These are phyloP conservation scores for Orientallactaga bullata DNA, from an alignment of 2,113 vertebrate genomes.

Conservation along the genomic window DNA sequence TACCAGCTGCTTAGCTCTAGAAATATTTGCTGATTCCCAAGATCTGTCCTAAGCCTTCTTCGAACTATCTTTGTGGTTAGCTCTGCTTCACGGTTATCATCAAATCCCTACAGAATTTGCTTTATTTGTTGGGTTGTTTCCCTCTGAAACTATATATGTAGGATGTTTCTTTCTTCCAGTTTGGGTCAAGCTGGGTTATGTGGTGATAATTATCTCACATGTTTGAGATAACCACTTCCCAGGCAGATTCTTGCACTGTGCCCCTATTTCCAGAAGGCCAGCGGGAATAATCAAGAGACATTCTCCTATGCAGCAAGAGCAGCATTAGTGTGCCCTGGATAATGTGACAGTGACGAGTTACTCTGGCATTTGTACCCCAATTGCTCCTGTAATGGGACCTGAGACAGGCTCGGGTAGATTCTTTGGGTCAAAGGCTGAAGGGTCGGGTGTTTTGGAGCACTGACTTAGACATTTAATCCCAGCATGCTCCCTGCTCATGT, in stretches of 20 bases:
- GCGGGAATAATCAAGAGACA: neutral
- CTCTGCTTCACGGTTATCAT: neutral
- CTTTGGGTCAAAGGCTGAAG: neutral
- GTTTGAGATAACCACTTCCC: neutral
- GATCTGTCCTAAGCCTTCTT: neutral
- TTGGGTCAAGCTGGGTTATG: neutral
- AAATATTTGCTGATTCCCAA: constrained; percentile 24
- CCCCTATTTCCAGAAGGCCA: neutral
- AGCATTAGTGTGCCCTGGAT: neutral
- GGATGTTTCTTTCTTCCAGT: constrained; percentile 11
- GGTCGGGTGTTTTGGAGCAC: neutral
- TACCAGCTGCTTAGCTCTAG: neutral
- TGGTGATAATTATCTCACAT: neutral
- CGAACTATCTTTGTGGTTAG: constrained; percentile 1
- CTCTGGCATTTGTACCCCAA: neutral
- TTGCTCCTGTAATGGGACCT: neutral
- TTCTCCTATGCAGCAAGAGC: neutral
- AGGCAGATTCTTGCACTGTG: neutral
- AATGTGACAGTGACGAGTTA: neutral
- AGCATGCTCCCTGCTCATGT: neutral
- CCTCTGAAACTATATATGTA: neutral
- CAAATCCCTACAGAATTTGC: neutral
- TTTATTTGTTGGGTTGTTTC: neutral
- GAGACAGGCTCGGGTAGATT: neutral
- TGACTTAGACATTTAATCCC: neutral